These are phyloP conservation scores for Epistrophe grossulariae DNA, from an alignment of 2,888 invertebrate genomes.

Conservation along the genomic window DNA sequence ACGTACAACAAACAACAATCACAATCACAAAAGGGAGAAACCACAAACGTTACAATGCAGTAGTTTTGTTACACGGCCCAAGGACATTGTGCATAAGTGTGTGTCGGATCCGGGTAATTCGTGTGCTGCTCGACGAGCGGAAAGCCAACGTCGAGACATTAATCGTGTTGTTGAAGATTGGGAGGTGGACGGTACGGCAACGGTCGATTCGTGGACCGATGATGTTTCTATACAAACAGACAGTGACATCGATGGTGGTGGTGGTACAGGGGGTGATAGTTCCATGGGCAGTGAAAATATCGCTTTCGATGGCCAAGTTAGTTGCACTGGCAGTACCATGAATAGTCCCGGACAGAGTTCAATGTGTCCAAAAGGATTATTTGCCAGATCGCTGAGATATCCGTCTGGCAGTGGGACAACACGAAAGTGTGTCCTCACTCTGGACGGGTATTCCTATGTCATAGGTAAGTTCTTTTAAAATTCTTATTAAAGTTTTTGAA, in stretches of 20 bases:
- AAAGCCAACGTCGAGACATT: conserved; percentile 42
- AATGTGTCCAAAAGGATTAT: conserved; percentile 78
- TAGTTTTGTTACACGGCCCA: conserved; percentile 82
- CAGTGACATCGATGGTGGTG: conserved; percentile 76
- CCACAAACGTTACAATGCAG: conserved; percentile 79
- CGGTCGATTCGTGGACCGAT: conserved; percentile 66
- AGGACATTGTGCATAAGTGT: conserved; percentile 89
- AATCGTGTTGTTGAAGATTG: conserved; percentile 48
- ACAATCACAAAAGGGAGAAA: conserved; percentile 78
- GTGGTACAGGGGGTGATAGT: conserved; percentile 73
- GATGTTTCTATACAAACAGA: conserved; percentile 78
- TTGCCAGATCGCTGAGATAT: conserved; percentile 81
- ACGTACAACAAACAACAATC: conserved; percentile 77
- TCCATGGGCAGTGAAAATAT: conserved; percentile 65
- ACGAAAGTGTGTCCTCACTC: conserved; percentile 91
- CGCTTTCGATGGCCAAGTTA: conserved; percentile 69
- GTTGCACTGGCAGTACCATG: conserved; percentile 78
- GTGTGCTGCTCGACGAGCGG: conserved; percentile 42
- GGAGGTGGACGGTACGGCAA: conserved; percentile 64
- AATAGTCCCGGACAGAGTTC: conserved; percentile 79
- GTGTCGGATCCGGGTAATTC: conserved; percentile 86
- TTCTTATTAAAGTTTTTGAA: neutral
- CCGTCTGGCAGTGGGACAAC: conserved; percentile 85
- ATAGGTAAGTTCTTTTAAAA: conserved; percentile 89
- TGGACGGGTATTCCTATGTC: conserved; percentile 94